Evolutionary conservation across 2,888 invertebrate species (phyloP), one percentile per base, ranked within the genome.

Genomic region (Adelphocoris suturalis): DNA sequence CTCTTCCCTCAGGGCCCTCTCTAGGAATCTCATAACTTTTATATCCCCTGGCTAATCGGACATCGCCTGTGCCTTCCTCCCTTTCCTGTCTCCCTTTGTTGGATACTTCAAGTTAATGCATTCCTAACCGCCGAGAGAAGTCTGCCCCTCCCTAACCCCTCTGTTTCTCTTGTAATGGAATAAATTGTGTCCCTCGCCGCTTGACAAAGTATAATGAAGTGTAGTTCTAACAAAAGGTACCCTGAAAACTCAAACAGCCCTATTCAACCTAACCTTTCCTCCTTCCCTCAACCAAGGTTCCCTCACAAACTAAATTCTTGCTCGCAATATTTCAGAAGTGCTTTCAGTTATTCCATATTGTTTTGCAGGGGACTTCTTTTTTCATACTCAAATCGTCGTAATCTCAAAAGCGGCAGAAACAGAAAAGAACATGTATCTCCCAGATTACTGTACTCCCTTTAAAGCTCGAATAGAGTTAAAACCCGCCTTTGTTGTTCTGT

Each of bases 61-160:
- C 85, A 85, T 85, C 85, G 61, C 85, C 85, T 14, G 61, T 16
- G 85, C 85, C 61, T 61, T 61, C 82, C 82, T 52, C 55, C 47
- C 82, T 52, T 5, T 13, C 85, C 61, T 61, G 48, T 85, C 28
- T 85, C 85, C 85, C 85, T 85, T 85, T 85, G 85, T 85, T 85
- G 85, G 85, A 85, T 85, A 85, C 85, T 85, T 85, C 85, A 85
- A 85, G 85, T 85, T 85, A 85, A 85, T 85, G 85, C 85, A 85
- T 85, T 85, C 85, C 85, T 85, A 85, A 85, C 85, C 85, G 85
- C 85, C 28, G 61, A 85, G 85, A 85, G 85, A 68, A 68, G 68
- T 68, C 61, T 37, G 55, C 85, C 48, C 61, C 61, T 28, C 13
- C 85, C 82, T 52, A 82, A 82, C 85, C 85, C 61, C 61, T 85